phyloP scores from a whole-genome alignment of 2,797 vertebrate species.

The Coracias cyanogaster region DNA sequence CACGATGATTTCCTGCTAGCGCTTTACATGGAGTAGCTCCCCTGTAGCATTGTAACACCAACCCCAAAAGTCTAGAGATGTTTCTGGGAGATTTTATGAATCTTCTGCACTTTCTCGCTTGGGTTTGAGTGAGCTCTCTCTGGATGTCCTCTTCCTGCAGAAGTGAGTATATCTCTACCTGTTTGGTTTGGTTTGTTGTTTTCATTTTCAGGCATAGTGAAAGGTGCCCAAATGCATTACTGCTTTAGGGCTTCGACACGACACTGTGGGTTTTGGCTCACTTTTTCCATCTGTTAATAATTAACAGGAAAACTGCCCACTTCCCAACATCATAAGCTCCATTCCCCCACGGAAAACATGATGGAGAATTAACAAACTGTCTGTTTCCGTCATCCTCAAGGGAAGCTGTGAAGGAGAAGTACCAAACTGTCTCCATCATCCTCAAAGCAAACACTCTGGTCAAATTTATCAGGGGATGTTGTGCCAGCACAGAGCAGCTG shows the following conservation, averaged over 20 bases:
- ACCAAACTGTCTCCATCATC: not conserved
- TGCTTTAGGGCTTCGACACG: not conserved
- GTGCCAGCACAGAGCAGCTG: not conserved
- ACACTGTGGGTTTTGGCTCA: not conserved
- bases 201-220: not conserved
- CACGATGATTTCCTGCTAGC: not conserved
- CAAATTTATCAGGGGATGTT: not conserved
- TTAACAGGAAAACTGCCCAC: not conserved
- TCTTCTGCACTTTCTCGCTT: not conserved
- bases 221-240: not conserved
- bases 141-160: not conserved
- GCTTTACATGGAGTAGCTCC: not conserved
- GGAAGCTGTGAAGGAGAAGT: not conserved
- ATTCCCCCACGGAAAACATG: not conserved
- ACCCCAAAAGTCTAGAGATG: not conserved
- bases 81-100: not conserved
- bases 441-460: not conserved
- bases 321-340: not conserved
- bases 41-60: not conserved
- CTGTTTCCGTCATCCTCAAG: not conserved
- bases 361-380: not conserved
- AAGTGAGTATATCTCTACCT: accelerated
- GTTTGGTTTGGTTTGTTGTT: not conserved
- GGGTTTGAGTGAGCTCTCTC: not conserved
- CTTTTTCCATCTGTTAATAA: not conserved